Conservation (phyloP, 2,113 vertebrate species). For the Gallinago media region DNA sequence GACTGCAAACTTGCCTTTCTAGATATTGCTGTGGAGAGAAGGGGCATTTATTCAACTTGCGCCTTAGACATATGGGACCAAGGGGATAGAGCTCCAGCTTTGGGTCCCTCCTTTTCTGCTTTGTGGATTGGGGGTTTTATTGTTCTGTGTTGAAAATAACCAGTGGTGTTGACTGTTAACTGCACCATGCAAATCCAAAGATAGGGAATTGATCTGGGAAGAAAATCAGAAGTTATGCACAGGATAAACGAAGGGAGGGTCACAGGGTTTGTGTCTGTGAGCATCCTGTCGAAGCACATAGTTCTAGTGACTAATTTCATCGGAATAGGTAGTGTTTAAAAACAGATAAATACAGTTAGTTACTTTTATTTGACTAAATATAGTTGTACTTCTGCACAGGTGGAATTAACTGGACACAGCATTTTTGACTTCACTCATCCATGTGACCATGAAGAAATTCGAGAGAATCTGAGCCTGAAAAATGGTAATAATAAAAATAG, state of each 20-base stretch:
- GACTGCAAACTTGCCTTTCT: neutral
- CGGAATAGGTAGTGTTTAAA: neutral
- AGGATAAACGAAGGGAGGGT: neutral
- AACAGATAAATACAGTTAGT: neutral
- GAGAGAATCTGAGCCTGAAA: slow-evolving; percentile 87
- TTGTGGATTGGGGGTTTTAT: neutral
- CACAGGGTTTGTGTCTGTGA: neutral
- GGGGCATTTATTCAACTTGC: neutral
- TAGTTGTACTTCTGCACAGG: slow-evolving; percentile 74
- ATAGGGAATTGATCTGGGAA: neutral
- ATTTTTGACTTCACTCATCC: slow-evolving; percentile 96
- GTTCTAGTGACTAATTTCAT: neutral
- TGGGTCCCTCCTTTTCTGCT: neutral
- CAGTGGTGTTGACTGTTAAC: neutral
- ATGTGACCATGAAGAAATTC: slow-evolving; percentile 94
- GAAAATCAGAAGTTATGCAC: neutral
- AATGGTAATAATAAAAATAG: slow-evolving; percentile 76
- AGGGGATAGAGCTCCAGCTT: neutral
- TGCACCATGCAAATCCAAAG: neutral
- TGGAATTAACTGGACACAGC: slow-evolving; percentile 94
- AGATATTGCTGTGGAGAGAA: neutral
- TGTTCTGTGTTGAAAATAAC: neutral
- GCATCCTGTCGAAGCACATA: neutral
- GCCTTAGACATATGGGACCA: neutral
- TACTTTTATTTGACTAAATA: neutral